Base-by-base conservation (phyloP, 2,888 invertebrate genomes). In the Caenorhabditis sp. region DNA sequence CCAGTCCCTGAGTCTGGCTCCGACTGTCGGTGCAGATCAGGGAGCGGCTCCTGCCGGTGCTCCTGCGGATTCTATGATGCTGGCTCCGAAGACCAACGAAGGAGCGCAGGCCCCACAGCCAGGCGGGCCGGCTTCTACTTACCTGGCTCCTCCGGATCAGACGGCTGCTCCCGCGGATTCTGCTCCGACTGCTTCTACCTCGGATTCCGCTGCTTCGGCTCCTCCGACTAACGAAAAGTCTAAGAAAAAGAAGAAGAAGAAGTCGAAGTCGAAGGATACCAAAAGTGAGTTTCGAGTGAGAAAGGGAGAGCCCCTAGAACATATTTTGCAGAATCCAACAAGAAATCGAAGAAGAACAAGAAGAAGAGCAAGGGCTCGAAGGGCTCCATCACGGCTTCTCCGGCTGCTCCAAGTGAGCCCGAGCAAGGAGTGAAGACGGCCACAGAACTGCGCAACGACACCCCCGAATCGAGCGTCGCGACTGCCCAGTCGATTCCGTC, bases 401-500 rank as follows among this genome's bases (percentile, higher is more conserved):
- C n/a, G n/a, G n/a, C n/a, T n/a, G n/a, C 24, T 3, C 46, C 46
- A n/a, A 46, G 2, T 46, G 52, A 65, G 43, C 43, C 55, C n/a
- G n/a, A n/a, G n/a, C n/a, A 73, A 15, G 30, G 11, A 8, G 50
- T 37, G 37, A 35, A 43, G n/a, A 13, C 17, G 7, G 32, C 58
- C 5, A 27, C 63, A 13, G 53, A 53, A n/a, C 2, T 11, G 1
- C 56, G 41, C 9, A 37, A 66, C 48, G 66, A 66, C 39, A 37
- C 66, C n/a, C 56, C 56, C 17, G 56, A 66, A 66, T 66, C 66
- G 17, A 66, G 45, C 13, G 65, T 65, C 20, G 46, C 27, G 27
- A 65, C 65, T 11, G 65, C 65, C 22, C 7, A 35, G 6, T 46
- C 55, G 15, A 65, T 65, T 20, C 46, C 17, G 11, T 65, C 65